These are phyloP conservation scores for Pomacea canaliculata DNA, from an alignment of 2,888 invertebrate genomes.

Conservation along the genomic window DNA sequence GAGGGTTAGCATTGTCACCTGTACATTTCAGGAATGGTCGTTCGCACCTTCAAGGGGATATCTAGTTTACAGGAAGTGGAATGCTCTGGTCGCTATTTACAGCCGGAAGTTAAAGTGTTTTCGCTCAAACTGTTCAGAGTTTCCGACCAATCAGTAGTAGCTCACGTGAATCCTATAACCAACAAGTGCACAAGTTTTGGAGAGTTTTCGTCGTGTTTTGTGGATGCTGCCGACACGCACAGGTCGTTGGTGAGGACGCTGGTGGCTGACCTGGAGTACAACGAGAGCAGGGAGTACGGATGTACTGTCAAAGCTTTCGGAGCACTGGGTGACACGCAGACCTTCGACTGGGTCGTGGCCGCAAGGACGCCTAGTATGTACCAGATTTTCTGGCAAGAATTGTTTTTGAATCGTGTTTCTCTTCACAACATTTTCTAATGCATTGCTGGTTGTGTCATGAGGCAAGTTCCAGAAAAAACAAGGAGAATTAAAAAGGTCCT, in stretches of 20 bases:
- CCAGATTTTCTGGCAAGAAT: neutral
- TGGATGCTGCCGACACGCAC: neutral
- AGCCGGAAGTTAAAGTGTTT: conserved; percentile 5
- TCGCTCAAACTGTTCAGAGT: neutral
- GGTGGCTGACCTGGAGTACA: conserved; percentile 3
- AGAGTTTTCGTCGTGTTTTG: neutral
- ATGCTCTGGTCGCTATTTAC: neutral
- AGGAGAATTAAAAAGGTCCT: no score
- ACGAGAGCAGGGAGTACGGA: conserved; percentile 18
- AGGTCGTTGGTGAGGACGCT: neutral
- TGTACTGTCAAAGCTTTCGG: neutral
- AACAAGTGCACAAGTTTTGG: neutral
- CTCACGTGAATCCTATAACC: neutral
- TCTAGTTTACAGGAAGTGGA: conserved; percentile 5
- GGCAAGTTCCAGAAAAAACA: no score
- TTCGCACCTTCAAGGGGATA: neutral
- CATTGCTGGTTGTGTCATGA: no score
- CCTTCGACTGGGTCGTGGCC: neutral
- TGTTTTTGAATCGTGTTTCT: no score
- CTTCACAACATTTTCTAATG: no score
- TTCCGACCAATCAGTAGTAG: neutral
- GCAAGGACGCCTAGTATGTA: neutral
- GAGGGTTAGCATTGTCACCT: no score
- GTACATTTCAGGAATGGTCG: neutral
- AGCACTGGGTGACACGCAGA: neutral